Percentiles rank a stretch among this genome's conserved stretches.
Evolutionary conservation across 2,797 vertebrate species (phyloP).

Genomic region (Sebastes melanostomus): DNA sequence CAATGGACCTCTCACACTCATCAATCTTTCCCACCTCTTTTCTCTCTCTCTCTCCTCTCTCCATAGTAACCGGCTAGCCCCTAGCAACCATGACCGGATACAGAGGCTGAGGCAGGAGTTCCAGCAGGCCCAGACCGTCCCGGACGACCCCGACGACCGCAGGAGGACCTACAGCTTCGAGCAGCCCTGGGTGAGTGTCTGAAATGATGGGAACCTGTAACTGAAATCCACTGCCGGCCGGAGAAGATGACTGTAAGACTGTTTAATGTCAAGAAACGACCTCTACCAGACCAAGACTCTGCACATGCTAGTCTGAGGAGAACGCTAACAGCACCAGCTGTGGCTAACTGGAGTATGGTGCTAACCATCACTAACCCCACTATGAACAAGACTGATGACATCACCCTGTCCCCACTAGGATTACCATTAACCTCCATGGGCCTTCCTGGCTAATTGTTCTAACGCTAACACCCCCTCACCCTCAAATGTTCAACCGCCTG

Average conservation of each 20-base stretch:
- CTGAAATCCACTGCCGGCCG: not conserved
- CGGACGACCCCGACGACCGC: constrained; percentile 89
- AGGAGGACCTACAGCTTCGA: constrained; percentile 91
- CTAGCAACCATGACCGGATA: constrained; percentile 98
- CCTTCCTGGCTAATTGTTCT: constrained; percentile 55
- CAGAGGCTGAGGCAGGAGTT: constrained; percentile 94
- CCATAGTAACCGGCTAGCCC: constrained; percentile 87
- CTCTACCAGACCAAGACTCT: constrained; percentile 22
- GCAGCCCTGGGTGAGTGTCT: constrained; percentile 92
- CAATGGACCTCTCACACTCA: constrained; percentile 50
- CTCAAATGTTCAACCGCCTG: constrained; percentile 33
- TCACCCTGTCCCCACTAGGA: constrained; percentile 19
- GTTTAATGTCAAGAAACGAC: constrained; percentile 7
- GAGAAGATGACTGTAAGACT: constrained; percentile 24
- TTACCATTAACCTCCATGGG: constrained; percentile 55
- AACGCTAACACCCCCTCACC: constrained; percentile 42
- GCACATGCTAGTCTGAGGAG: constrained; percentile 21
- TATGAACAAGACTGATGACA: constrained; percentile 40
- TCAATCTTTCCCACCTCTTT: constrained; percentile 12
- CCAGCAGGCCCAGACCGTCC: constrained; percentile 90
- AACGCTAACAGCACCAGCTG: constrained; percentile 35
- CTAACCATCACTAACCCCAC: constrained; percentile 70
- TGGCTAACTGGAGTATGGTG: constrained; percentile 42
- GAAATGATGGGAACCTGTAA: constrained; percentile 31
- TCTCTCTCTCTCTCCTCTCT: constrained; percentile 16